These are phyloP conservation scores for Thamnaconus septentrionalis DNA, from an alignment of 2,113 vertebrate genomes.

Conservation along the genomic window DNA sequence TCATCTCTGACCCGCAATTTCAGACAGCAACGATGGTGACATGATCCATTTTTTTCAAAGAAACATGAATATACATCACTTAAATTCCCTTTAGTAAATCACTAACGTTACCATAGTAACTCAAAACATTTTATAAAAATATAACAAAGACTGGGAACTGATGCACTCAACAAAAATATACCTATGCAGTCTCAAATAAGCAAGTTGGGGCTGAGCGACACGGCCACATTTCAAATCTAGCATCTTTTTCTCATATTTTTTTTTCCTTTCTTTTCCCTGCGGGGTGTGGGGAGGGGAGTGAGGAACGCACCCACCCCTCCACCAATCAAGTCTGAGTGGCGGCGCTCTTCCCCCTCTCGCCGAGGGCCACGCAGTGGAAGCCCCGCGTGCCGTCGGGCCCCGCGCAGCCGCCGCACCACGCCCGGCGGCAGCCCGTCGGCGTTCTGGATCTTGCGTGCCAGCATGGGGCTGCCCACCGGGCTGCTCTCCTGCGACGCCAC, in stretches of 20 bases:
- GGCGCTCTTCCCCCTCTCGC: slow-evolving; percentile 75
- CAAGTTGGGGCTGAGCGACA: slow-evolving; percentile 28
- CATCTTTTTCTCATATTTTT: slow-evolving; percentile 5
- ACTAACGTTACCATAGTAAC: slow-evolving; percentile 61
- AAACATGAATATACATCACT: slow-evolving; percentile 57
- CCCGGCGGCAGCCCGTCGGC: slow-evolving; percentile 87
- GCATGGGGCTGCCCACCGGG: slow-evolving; percentile 84
- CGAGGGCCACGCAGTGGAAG: slow-evolving; percentile 77
- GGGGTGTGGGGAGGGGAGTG: neutral
- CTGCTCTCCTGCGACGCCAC: slow-evolving; percentile 88
- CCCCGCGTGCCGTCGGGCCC: slow-evolving; percentile 91
- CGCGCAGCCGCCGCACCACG: slow-evolving; percentile 86
- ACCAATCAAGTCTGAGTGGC: slow-evolving; percentile 73
- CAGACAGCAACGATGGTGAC: slow-evolving; percentile 38
- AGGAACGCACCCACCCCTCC: slow-evolving; percentile 4
- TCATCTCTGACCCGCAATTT: slow-evolving; percentile 1
- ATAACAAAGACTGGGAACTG: slow-evolving; percentile 64
- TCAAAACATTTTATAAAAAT: slow-evolving; percentile 70
- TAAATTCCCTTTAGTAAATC: slow-evolving; percentile 52
- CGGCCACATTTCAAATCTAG: slow-evolving; percentile 19
- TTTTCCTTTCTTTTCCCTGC: too few species aligned
- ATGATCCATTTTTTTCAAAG: slow-evolving; percentile 35
- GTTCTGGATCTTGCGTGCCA: slow-evolving; percentile 85
- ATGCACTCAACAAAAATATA: slow-evolving; percentile 57
- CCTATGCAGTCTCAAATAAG: slow-evolving; percentile 57